Evolutionary conservation across 2,113 vertebrate species (phyloP), one percentile per base, ranked within the genome.

Genomic region (Colossoma macropomum): DNA sequence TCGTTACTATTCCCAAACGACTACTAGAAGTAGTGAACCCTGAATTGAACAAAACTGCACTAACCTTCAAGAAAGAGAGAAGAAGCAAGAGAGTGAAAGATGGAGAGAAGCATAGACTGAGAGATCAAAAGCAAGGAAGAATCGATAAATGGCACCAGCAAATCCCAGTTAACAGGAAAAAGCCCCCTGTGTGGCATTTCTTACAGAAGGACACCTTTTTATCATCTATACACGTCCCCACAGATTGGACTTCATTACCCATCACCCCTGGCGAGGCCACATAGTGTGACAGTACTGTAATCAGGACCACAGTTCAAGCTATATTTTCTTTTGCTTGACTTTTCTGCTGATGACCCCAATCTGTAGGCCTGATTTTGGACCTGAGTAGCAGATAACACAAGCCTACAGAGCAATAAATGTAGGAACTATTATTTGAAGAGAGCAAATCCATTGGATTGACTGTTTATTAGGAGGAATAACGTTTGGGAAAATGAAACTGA

Each of bases 241-340:
- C 54, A 63, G 82, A 16, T 32, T 56, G 60, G 70, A 80, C 77
- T 75, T 62, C 71, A 80, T 80, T 84, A 84, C 72, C 77, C 83
- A 84, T 59, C 15, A 84, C 60, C 69, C 56, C 27, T 34, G 9
- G 28, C n/a, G 70, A 63, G 70, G 12, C n/a, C 79, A 73, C 79
- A 15, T 52, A 69, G 41, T 19, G 5, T 63, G 41, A 65, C 38
- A 63, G 69, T 9, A 19, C 70, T 52, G 32, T 75, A 63, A 79
- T 66, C 68, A 80, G 28, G 6, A 9, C 7, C 32, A 12, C 19
- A 4, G 48, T 62, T 69, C 16, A 28, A 23, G 3, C n/a, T 21
- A 17, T 54, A 23, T 30, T 65, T 28, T 45, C 25, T 23, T 11
- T 28, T 32, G 15, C 8, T 48, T 73, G 41, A 73, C 2, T 30